These are phyloP conservation scores for Platyscapa corneri DNA, from an alignment of 1,140 invertebrate genomes.

Conservation along the genomic window DNA sequence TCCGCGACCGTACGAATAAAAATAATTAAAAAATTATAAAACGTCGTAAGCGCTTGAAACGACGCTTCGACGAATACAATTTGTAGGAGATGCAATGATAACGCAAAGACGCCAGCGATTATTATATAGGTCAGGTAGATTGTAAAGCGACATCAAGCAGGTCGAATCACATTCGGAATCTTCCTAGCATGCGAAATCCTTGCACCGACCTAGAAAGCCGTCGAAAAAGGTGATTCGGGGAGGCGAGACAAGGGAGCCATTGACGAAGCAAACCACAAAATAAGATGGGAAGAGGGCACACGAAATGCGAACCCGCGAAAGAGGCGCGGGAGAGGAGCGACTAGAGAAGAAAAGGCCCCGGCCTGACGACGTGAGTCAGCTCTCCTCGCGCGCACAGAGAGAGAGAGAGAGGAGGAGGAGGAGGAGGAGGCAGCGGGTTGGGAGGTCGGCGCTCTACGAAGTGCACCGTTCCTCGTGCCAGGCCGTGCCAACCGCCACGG, in stretches of 20 bases:
- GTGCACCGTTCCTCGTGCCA: constrained; percentile 69
- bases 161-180: too few relatives aligned
- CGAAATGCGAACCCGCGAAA: neutral
- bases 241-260: neutral
- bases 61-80: neutral
- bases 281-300: neutral
- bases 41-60: too few relatives aligned
- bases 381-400: constrained; percentile 31
- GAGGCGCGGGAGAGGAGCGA: neutral
- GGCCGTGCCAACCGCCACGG: constrained; percentile 63
- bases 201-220: neutral
- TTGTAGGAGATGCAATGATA: neutral
- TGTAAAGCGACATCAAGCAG: too few relatives aligned
- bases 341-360: constrained; percentile 21
- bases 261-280: neutral
- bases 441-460: constrained; percentile 65
- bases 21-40: too few relatives aligned
- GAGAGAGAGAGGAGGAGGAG: neutral
- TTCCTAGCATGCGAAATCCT: neutral
- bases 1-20: too few relatives aligned
- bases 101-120: neutral
- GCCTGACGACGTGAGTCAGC: constrained; percentile 44
- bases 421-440: constrained; percentile 52
- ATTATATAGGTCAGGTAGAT: neutral
- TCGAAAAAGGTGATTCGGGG: too few relatives aligned